Conservation (phyloP, 2,888 invertebrate species). For the Calliopum simillimum region DNA sequence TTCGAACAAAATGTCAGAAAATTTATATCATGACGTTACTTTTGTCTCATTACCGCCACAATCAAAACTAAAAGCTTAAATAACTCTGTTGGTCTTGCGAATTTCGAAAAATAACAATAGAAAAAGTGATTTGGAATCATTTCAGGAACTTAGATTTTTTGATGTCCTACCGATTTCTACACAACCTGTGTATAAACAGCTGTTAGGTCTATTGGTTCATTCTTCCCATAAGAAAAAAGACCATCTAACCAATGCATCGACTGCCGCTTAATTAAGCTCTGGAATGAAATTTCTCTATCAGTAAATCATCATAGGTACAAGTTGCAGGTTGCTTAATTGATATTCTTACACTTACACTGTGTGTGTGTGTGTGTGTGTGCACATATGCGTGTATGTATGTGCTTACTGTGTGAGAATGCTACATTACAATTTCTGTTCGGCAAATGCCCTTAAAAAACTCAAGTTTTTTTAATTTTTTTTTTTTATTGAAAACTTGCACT, state of each 20-base stretch:
- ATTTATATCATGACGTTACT: too few species aligned
- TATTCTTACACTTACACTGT: not conserved
- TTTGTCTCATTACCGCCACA: too few species aligned
- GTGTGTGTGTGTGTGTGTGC: not conserved
- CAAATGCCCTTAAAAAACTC: not conserved
- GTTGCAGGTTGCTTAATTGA: conserved; percentile 7
- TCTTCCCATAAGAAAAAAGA: too few species aligned
- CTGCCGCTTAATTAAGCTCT: not conserved
- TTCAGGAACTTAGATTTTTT: too few species aligned
- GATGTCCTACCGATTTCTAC: too few species aligned
- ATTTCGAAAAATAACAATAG: too few species aligned
- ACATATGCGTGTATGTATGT: not conserved
- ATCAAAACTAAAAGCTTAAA: too few species aligned
- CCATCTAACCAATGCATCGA: too few species aligned
- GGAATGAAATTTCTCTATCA: conserved; percentile 3
- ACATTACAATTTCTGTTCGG: not conserved
- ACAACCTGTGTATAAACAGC: not conserved
- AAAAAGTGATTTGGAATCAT: too few species aligned
- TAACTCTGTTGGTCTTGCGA: too few species aligned
- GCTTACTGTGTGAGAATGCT: not conserved
- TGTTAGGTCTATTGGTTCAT: too few species aligned
- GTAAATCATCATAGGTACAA: not conserved
- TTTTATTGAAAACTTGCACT: not conserved
- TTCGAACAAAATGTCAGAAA: too few species aligned
- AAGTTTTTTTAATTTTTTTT: not conserved